Conservation (phyloP, 2,888 invertebrate genomes). For the Odontothrips loti region DNA sequence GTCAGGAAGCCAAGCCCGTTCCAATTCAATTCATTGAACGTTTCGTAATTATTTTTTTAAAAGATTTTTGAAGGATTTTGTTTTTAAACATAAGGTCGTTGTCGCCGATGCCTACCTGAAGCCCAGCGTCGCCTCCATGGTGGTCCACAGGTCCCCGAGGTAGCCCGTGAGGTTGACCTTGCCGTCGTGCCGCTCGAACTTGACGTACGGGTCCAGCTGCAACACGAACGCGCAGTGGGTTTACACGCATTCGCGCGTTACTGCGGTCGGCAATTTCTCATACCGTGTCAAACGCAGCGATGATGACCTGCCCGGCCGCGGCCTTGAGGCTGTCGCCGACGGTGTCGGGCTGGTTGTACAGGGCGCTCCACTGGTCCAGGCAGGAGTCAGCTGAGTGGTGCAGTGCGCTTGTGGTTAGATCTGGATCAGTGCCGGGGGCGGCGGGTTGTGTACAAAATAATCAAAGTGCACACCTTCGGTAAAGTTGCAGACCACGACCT, state of each 20-base stretch:
- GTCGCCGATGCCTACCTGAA: slow-evolving; percentile 44
- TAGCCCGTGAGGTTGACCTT: slow-evolving; percentile 43
- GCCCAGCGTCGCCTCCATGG: slow-evolving; percentile 44
- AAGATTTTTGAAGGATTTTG: too few species aligned
- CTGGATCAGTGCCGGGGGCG: too few species aligned
- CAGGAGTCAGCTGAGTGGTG: not conserved
- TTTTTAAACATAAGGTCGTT: too few species aligned
- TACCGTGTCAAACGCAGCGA: not conserved
- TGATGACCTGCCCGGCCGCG: not conserved
- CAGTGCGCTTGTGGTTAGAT: too few species aligned
- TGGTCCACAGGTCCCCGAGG: slow-evolving; percentile 48
- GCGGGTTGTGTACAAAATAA: too few species aligned
- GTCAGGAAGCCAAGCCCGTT: too few species aligned
- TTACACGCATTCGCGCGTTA: not conserved
- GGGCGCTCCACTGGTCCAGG: not conserved
- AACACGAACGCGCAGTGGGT: not conserved
- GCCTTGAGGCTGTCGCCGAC: not conserved
- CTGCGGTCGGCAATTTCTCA: not conserved
- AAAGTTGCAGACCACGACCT: too few species aligned
- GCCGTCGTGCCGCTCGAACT: not conserved
- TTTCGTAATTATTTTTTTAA: too few species aligned
- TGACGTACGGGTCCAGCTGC: not conserved
- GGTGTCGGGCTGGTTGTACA: not conserved
- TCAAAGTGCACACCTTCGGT: too few species aligned
- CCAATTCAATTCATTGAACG: too few species aligned